These are phyloP conservation scores for Parnassius orleans DNA, from an alignment of 2,888 invertebrate genomes.

Conservation along the genomic window DNA sequence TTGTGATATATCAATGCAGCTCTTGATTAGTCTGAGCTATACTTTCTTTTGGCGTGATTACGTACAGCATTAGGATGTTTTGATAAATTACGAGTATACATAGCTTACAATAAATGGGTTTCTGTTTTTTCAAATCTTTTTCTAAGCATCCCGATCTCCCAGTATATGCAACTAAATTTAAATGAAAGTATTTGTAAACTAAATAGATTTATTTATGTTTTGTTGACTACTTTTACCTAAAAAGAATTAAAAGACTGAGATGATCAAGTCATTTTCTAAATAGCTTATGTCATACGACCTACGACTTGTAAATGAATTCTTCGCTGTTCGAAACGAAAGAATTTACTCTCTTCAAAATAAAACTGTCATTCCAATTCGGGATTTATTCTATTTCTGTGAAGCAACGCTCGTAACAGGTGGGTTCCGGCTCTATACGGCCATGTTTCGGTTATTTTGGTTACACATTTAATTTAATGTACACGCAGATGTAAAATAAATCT, in stretches of 20 bases:
- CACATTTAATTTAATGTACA: conserved; percentile 35
- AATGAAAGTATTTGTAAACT: no score
- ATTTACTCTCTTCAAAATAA: conserved; percentile 45
- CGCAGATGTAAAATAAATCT: conserved; percentile 57
- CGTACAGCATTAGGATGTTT: no score
- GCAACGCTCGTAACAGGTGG: conserved; percentile 62
- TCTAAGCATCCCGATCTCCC: no score
- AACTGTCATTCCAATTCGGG: conserved; percentile 56
- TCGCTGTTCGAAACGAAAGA: conserved; percentile 1
- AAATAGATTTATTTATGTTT: no score
- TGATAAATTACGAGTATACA: no score
- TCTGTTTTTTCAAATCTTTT: no score
- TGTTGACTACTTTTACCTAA: no score
- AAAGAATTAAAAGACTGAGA: background rate
- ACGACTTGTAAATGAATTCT: conserved; percentile 5
- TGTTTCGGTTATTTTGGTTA: conserved; percentile 53
- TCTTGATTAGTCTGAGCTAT: no score
- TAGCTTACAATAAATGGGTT: no score
- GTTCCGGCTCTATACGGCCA: conserved; percentile 44
- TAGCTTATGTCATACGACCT: background rate
- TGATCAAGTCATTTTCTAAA: background rate
- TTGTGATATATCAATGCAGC: no score
- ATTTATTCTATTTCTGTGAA: conserved; percentile 60
- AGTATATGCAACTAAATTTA: no score
- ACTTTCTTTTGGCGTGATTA: no score